phyloP scores from a whole-genome alignment of 2,797 vertebrate genomes.

The Sebastiscus albofasciatus region DNA sequence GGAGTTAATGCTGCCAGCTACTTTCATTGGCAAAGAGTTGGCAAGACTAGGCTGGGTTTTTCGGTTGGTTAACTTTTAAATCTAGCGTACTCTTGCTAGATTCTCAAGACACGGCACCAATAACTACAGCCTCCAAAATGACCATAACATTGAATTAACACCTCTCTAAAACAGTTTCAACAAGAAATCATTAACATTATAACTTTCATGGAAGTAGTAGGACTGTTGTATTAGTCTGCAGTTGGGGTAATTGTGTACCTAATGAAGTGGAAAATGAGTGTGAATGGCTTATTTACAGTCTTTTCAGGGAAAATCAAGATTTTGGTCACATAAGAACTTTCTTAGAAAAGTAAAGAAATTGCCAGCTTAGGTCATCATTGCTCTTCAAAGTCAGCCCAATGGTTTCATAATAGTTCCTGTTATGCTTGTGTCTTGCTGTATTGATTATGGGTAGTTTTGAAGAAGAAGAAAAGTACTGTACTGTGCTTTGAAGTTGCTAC shows the following conservation, averaged over 20 bases:
- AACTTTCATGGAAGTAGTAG: neutral
- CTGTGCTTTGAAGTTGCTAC: neutral
- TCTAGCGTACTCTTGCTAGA: too few species aligned
- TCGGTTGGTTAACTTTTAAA: too few species aligned
- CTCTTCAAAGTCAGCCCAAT: neutral
- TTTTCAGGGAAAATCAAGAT: neutral
- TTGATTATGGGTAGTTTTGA: neutral
- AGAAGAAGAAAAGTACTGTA: neutral
- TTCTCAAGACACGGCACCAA: too few species aligned
- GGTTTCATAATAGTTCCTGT: neutral
- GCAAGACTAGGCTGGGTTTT: too few species aligned
- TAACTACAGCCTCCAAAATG: neutral
- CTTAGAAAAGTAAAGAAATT: neutral
- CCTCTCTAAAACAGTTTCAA: neutral
- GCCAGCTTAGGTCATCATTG: neutral
- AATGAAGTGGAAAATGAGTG: neutral
- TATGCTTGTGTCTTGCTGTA: neutral
- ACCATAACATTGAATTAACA: neutral
- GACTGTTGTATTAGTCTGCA: neutral
- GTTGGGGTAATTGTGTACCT: neutral
- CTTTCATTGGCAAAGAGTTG: too few species aligned
- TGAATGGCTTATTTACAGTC: too few species aligned
- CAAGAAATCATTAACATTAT: too few species aligned
- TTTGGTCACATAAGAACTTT: neutral
- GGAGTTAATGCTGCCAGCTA: too few species aligned